Conservation (phyloP, 2,113 vertebrate species). For the Phyllostomus hastatus region DNA sequence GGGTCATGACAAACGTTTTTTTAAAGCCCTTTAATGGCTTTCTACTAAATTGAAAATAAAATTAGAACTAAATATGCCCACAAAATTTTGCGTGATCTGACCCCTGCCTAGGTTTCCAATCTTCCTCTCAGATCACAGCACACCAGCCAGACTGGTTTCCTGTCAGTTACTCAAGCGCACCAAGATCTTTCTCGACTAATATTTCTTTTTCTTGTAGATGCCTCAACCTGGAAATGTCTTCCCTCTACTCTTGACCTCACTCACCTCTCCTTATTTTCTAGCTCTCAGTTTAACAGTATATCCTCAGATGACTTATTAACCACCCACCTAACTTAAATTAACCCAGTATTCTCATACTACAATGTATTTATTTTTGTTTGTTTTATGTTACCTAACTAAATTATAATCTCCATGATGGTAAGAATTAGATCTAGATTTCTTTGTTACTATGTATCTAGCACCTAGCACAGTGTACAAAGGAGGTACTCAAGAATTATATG, state of each 20-base stretch:
- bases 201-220: neutral
- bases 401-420: neutral
- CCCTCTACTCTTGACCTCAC: neutral
- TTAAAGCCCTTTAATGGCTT: neutral
- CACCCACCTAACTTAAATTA: neutral
- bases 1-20: neutral
- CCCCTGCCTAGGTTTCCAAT: neutral
- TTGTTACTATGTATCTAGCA: neutral
- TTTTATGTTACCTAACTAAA: neutral
- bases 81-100: neutral
- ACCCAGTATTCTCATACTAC: neutral
- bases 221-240: neutral
- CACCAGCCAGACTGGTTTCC: neutral
- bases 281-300: neutral
- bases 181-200: neutral
- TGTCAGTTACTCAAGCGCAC: neutral
- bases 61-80: neutral
- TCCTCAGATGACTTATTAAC: neutral
- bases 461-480: neutral
- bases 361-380: neutral
- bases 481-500: neutral
- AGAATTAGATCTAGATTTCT: neutral
- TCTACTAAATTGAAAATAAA: neutral
- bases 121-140: neutral
- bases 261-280: neutral